These are phyloP conservation scores for Forbesichthys agassizii DNA, from an alignment of 2,113 vertebrate species.

Conservation along the genomic window DNA sequence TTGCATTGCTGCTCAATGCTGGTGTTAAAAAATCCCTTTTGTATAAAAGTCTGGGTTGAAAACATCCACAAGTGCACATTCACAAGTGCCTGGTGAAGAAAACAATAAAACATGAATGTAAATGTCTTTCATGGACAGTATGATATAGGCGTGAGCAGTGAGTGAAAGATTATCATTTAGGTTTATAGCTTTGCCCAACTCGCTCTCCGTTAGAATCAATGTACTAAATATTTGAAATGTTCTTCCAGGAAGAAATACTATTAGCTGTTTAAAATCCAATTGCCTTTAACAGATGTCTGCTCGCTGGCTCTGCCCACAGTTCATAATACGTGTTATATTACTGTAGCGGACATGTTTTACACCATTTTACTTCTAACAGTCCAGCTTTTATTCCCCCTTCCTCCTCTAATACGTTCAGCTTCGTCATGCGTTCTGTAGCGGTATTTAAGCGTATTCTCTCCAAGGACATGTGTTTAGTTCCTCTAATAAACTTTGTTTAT, in stretches of 20 bases:
- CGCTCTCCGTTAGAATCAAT: too few species aligned
- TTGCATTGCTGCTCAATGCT: too few species aligned
- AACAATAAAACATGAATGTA: constrained; percentile 42
- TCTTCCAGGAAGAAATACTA: too few species aligned
- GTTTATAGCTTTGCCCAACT: background rate
- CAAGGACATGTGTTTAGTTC: background rate
- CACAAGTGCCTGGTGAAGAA: constrained; percentile 32
- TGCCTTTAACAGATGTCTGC: constrained; percentile 54
- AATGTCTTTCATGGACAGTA: constrained; percentile 47
- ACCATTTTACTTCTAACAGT: constrained; percentile 51
- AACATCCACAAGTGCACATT: too few species aligned
- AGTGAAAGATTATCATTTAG: background rate
- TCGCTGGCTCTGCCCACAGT: constrained; percentile 32
- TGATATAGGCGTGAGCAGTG: constrained; percentile 41
- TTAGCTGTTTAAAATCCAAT: constrained; percentile 3
- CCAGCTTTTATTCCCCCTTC: constrained; percentile 26
- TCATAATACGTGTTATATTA: constrained; percentile 49
- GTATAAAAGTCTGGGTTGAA: too few species aligned
- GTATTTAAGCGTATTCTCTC: constrained; percentile 21
- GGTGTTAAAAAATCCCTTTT: too few species aligned
- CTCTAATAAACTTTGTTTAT: constrained; percentile 41
- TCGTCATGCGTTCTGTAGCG: constrained; percentile 2
- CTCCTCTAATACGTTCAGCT: constrained; percentile 30
- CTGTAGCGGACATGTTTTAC: constrained; percentile 35
- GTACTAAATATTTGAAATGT: too few species aligned